phyloP scores from a whole-genome alignment of 2,113 vertebrate genomes.

The Otis tarda region DNA sequence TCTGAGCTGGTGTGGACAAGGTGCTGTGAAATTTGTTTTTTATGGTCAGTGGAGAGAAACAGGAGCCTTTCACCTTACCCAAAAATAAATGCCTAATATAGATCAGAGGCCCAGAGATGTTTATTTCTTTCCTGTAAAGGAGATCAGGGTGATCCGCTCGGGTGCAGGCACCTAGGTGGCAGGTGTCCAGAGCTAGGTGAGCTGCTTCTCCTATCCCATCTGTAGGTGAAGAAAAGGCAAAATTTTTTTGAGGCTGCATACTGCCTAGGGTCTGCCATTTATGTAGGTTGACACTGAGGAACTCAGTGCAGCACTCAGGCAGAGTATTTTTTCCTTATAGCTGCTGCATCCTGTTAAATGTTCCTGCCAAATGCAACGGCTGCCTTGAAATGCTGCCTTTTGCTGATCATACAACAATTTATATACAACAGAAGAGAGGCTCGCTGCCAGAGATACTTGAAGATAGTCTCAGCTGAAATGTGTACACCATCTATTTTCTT shows the following conservation, averaged over 20 bases:
- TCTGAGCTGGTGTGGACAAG: not conserved
- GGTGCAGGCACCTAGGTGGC: not conserved
- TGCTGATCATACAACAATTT: not conserved
- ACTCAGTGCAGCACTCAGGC: not conserved
- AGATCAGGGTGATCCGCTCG: not conserved
- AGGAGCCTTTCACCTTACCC: not conserved
- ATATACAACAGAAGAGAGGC: not conserved
- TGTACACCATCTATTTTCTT: not conserved
- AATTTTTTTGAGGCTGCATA: not conserved
- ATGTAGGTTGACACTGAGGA: not conserved
- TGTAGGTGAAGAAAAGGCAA: not conserved
- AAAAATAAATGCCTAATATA: not conserved
- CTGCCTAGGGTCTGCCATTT: not conserved
- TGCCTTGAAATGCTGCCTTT: conserved; percentile 10
- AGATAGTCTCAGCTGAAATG: not conserved
- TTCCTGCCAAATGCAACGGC: not conserved
- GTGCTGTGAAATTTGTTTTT: not conserved
- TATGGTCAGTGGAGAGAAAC: not conserved
- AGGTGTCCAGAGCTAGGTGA: not conserved
- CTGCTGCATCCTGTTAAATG: not conserved
- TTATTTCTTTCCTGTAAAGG: not conserved
- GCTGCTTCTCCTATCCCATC: not conserved
- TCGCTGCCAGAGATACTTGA: not conserved
- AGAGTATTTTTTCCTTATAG: not conserved
- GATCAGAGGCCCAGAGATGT: not conserved